Conservation (phyloP, 2,888 invertebrate genomes). For the Spicauda simplicius region DNA sequence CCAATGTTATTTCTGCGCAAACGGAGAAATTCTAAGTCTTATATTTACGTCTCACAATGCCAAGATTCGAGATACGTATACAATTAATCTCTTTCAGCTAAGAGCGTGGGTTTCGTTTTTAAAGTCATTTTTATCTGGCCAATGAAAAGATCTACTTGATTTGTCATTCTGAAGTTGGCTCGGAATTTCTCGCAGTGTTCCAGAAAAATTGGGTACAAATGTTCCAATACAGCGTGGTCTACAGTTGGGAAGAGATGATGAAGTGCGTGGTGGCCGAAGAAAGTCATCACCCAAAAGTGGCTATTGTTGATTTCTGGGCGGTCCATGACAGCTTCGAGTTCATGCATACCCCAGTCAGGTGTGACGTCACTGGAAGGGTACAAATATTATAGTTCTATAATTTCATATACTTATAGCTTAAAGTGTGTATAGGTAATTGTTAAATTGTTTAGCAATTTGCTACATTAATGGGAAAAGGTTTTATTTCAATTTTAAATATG, state of each 20-base stretch:
- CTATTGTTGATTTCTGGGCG: conserved; percentile 87
- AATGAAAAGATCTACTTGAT: conserved; percentile 64
- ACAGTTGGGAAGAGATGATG: conserved; percentile 93
- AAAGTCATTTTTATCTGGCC: conserved; percentile 64
- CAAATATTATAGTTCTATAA: not conserved
- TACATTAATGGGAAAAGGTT: too few species aligned
- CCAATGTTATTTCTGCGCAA: not conserved
- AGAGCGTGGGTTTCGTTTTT: conserved; percentile 59
- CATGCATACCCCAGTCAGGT: conserved; percentile 91
- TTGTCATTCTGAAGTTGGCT: conserved; percentile 73
- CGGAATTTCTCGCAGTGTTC: conserved; percentile 86
- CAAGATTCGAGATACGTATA: conserved; percentile 21
- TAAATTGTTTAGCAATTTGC: too few species aligned
- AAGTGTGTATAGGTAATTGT: too few species aligned
- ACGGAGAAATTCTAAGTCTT: conserved; percentile 6
- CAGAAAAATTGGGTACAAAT: conserved; percentile 86
- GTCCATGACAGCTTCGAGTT: conserved; percentile 91
- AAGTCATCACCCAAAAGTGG: conserved; percentile 87
- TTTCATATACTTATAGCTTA: not conserved
- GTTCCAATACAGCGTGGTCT: conserved; percentile 88
- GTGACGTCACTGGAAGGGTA: conserved; percentile 64
- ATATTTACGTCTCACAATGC: conserved; percentile 26
- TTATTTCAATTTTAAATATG: too few species aligned
- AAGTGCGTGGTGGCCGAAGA: conserved; percentile 91
- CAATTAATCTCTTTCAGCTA: conserved; percentile 42